phyloP scores from a whole-genome alignment of 2,113 vertebrate genomes.

The Menidia beryllina region DNA sequence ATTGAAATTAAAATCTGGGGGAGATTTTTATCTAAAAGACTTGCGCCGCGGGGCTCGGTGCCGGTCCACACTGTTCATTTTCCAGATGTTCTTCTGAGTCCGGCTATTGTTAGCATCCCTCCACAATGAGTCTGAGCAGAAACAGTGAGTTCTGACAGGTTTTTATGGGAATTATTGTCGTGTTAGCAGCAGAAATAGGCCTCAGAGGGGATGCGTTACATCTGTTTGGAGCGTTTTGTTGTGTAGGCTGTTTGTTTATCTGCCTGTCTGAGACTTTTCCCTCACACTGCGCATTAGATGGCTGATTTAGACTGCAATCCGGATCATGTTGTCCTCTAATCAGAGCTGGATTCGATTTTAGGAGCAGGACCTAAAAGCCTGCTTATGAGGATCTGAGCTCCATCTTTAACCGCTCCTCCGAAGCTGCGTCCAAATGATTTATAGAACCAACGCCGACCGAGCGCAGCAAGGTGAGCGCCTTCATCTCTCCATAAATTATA shows the following conservation, averaged over 20 bases:
- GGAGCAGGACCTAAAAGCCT: background rate
- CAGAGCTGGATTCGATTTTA: background rate
- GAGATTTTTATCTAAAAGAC: conserved; percentile 23
- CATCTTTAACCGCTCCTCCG: conserved; percentile 15
- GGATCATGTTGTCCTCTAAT: background rate
- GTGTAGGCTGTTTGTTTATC: background rate
- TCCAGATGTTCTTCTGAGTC: background rate
- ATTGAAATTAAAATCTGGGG: too few relatives aligned
- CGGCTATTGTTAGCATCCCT: background rate
- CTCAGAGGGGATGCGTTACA: too few relatives aligned
- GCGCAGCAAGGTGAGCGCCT: conserved; percentile 12
- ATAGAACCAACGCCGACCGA: conserved; percentile 8
- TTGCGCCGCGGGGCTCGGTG: background rate
- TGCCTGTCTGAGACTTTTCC: too few relatives aligned
- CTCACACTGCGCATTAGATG: too few relatives aligned
- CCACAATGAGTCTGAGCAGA: background rate
- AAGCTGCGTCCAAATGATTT: conserved; percentile 30
- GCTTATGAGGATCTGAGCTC: background rate
- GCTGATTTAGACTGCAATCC: background rate
- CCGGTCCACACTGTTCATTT: background rate
- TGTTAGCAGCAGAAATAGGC: background rate
- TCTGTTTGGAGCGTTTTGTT: too few relatives aligned
- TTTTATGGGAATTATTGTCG: background rate
- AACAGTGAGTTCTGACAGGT: background rate
- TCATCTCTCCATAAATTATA: conserved; percentile 43